Evolutionary conservation across 2,888 invertebrate genomes (phyloP).

Genomic region (Volucella bombylans): DNA sequence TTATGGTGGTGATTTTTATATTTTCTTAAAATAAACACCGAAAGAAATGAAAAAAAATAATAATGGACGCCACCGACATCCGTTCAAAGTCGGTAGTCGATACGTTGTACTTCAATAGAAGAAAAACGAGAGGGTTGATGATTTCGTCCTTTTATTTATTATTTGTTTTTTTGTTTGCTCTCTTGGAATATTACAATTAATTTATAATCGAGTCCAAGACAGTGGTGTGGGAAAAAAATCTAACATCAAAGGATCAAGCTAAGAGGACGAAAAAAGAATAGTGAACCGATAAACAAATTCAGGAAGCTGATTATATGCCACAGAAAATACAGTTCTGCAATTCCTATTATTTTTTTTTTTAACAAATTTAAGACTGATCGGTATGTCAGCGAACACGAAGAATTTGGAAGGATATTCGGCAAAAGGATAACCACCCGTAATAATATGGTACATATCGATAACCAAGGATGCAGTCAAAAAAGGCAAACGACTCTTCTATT

Average conservation of each 20-base stretch:
- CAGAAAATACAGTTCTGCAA: no score
- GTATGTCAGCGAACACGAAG: not conserved
- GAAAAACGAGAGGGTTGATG: slow-evolving; percentile 51
- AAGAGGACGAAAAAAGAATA: not conserved
- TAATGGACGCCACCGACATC: slow-evolving; percentile 60
- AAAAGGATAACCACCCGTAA: no score
- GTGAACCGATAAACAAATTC: not conserved
- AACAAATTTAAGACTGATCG: no score
- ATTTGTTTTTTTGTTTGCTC: slow-evolving; percentile 42
- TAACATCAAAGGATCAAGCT: slow-evolving; percentile 40
- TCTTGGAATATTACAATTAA: slow-evolving; percentile 75
- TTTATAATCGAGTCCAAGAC: slow-evolving; percentile 74
- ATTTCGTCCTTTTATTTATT: slow-evolving; percentile 41
- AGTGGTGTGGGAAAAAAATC: slow-evolving; percentile 20
- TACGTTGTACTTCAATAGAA: slow-evolving; percentile 28
- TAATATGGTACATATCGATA: no score
- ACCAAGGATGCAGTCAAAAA: no score
- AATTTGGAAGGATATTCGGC: not conserved
- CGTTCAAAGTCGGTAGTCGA: slow-evolving; percentile 40
- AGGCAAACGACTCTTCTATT: no score
- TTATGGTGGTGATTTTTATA: slow-evolving; percentile 68
- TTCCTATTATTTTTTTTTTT: not conserved
- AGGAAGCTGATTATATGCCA: no score
- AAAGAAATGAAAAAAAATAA: slow-evolving; percentile 37
- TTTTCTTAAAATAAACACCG: slow-evolving; percentile 67